Evolutionary conservation across 2,888 invertebrate species (phyloP).

Genomic region (Apamea anceps): DNA sequence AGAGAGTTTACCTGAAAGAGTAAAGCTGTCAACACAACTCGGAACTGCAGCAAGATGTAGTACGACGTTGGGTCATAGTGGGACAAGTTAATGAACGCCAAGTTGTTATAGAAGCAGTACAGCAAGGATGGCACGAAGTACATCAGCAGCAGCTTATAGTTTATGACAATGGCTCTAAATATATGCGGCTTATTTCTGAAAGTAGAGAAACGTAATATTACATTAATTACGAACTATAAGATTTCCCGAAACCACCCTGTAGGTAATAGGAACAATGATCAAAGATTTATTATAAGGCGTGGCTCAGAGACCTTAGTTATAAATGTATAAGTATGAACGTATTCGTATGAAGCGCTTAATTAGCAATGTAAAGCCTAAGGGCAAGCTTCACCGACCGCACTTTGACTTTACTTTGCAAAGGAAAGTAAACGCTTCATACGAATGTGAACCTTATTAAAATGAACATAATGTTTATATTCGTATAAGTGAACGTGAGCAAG

Average conservation of each 20-base stretch:
- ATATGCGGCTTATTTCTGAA: constrained; percentile 91
- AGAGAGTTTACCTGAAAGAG: constrained; percentile 94
- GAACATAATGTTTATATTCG: neutral
- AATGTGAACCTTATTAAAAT: neutral
- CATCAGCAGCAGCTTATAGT: constrained; percentile 92
- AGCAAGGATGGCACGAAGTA: constrained; percentile 97
- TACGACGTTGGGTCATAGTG: constrained; percentile 98
- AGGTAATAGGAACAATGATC: neutral
- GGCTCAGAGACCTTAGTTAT: neutral
- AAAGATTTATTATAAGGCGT: neutral
- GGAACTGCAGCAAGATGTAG: constrained; percentile 96
- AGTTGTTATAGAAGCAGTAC: constrained; percentile 98
- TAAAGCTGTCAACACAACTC: constrained; percentile 97
- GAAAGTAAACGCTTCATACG: too few species aligned
- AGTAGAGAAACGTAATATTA: constrained; percentile 71
- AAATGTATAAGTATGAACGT: neutral
- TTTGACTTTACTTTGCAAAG: too few species aligned
- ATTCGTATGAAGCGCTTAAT: neutral
- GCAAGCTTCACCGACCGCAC: too few species aligned
- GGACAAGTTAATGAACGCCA: constrained; percentile 97
- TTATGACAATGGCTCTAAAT: constrained; percentile 89
- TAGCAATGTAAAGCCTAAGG: too few species aligned
- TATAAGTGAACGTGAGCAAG: too few species aligned
- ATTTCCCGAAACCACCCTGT: neutral
- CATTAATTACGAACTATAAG: neutral